A percentile compares a stretch with the other conserved stretches of the same genome.
phyloP scores from a whole-genome alignment of 2,888 invertebrate species.

The Cyrtodaria siliqua region DNA sequence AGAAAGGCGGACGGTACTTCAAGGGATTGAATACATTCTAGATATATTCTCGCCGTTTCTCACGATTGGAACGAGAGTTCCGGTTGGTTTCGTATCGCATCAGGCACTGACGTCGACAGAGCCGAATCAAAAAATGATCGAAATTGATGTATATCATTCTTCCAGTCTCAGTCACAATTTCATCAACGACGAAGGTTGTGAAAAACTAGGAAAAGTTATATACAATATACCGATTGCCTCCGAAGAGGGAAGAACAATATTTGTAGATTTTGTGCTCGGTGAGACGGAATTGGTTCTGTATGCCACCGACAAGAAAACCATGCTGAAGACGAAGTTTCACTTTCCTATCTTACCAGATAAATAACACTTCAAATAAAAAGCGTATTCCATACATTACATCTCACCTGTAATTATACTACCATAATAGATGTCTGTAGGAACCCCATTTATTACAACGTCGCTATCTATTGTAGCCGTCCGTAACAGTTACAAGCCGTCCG shows the following conservation, averaged over 20 bases:
- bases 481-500: no score
- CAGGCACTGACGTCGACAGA: constrained; percentile 58
- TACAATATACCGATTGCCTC: constrained; percentile 53
- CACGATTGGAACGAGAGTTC: constrained; percentile 57
- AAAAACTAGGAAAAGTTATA: constrained; percentile 44
- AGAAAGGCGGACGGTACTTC: constrained; percentile 23
- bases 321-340: constrained; percentile 21
- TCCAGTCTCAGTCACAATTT: constrained; percentile 45
- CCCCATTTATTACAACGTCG: no score
- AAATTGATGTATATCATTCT: constrained; percentile 53
- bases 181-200: constrained; percentile 50
- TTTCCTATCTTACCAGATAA: constrained; percentile 31
- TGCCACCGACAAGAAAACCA: constrained; percentile 57
- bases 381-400: no score
- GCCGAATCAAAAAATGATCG: constrained; percentile 54
- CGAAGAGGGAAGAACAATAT: constrained; percentile 52
- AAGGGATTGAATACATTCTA: constrained; percentile 52
- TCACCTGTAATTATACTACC: no score
- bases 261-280: constrained; percentile 53
- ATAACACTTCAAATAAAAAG: not conserved
- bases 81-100: constrained; percentile 56
- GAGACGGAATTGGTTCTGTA: constrained; percentile 45
- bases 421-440: no score
- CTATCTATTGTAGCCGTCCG: no score
- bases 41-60: constrained; percentile 65